Evolutionary conservation across 2,888 invertebrate genomes (phyloP), one percentile per base, ranked within the genome.

Genomic region (Hirtodrosophila trivittata): DNA sequence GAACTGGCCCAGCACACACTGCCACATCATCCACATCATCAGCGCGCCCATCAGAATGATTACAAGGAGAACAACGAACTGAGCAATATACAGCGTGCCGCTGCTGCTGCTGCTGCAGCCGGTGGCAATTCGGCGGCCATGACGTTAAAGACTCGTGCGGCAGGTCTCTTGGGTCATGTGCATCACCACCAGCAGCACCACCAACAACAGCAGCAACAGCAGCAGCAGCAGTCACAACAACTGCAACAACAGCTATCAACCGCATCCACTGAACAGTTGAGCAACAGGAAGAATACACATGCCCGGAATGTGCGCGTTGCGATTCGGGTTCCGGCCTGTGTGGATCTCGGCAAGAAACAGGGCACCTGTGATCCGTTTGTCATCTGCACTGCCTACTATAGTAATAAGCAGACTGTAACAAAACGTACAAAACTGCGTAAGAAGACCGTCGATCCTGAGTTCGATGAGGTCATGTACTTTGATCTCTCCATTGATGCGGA

Each of bases 351-450:
- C 67, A 94, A 97, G 75, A 96, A 96, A 90, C 96, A 96, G 91
- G 96, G 97, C 81, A 94, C 95, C 84, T 97, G 97, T 92, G 97
- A 97, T 92, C 97, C 97, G 9, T 97, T 95, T 91, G 96, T 96
- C 73, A 93, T 95, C 77, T 94, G 96, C 86, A 94, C 95, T 46
- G 94, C 96, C 57, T 92, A 94, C 63, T 95, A 95, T 91, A 94
- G 95, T 64, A 96, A 96, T 91, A 95, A 95, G 65, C 94, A 95
- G 89, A 93, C 94, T 91, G 93, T 95, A 81, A 93, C 94, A 75
- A 94, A 95, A 90, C 93, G 95, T 88, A 97, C 97, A 28, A 96
- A 96, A 91, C 94, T 95, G 66, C 94, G 94, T 90, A 97, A 97
- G 92, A 97, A 97, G 93, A 97, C 97, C 49, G 95, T 95, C 70